phyloP scores from a whole-genome alignment of 2,797 vertebrate species.

The Salmo trutta region DNA sequence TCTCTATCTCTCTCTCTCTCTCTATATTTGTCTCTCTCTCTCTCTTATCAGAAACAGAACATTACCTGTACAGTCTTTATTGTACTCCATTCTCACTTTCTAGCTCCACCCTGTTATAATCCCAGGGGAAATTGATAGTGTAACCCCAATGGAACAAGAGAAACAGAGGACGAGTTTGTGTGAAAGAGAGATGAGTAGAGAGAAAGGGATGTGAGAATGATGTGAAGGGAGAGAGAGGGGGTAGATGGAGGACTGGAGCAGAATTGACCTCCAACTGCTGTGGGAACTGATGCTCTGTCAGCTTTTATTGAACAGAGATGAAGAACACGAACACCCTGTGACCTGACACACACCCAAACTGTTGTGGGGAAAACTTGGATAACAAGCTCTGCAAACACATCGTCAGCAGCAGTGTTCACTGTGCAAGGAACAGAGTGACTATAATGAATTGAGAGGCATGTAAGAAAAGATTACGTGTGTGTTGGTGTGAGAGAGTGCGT shows the following conservation, averaged over 20 bases:
- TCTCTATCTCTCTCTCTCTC: too few species aligned
- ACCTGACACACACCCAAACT: not conserved
- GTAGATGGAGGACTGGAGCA: not conserved
- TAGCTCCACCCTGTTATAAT: not conserved
- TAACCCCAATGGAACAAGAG: not conserved
- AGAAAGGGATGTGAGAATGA: not conserved
- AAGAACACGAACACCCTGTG: not conserved
- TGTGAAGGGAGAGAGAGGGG: not conserved
- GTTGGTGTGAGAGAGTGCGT: not conserved
- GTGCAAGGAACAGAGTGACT: not conserved
- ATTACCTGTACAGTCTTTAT: not conserved
- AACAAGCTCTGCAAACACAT: not conserved
- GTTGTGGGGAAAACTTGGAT: not conserved
- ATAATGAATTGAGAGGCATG: conserved; percentile 1
- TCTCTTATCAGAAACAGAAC: too few species aligned
- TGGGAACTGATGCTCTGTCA: conserved; percentile 10
- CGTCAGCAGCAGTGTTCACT: conserved; percentile 8
- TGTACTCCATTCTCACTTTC: not conserved
- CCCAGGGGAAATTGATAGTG: not conserved
- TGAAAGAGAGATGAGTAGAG: not conserved
- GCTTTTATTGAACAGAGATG: conserved; percentile 8
- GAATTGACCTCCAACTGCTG: not conserved
- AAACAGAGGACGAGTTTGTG: not conserved
- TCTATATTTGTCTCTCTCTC: too few species aligned
- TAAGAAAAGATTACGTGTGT: not conserved